Base-by-base conservation (phyloP, 2,888 invertebrate genomes). In the Drosophila affinis region DNA sequence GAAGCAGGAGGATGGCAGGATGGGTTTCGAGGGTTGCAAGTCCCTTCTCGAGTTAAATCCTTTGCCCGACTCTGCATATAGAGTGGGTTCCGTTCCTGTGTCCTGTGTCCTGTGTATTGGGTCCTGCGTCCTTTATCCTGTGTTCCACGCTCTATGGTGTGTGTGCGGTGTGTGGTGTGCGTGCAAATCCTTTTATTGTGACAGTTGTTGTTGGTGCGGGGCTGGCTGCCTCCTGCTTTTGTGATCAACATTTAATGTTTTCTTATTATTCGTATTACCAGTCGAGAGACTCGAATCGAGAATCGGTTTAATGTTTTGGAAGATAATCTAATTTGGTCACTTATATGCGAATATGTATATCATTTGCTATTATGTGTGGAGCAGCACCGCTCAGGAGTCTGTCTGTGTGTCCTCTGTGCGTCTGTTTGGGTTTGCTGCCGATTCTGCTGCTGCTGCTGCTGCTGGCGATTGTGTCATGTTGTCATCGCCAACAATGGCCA, bases 271-370 rank as follows among this genome's bases (percentile, higher is more conserved):
- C 39, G 39, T 39, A n/a, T 39, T 39, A 6, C 39, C 39, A 39
- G 39, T 14, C 39, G n/a, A 39, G 39, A n/a, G 39, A 39, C 39
- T 39, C 39, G 39, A n/a, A n/a, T 39, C 39, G 75, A 81, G 85
- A 91, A 90, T 89, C 82, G 82, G 90, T 89, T 90, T 81, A 91
- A 91, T 91, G 91, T 91, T 75, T 81, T 78, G 91, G 90, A 91
- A 91, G 91, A 90, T 91, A 91, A 91, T 91, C 91, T 91, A 91
- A 91, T 91, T 91, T 91, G 91, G 91, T 91, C 91, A 91, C 91
- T 91, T 91, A 90, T 91, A 91, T 91, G 91, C 91, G 90, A 86
- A 87, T 88, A 80, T 82, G 85, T 88, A 88, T 88, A 88, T 88
- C 79, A 87, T 86, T 89, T 81, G 87, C 78, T 78, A 81, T 88